Base-by-base conservation (phyloP, 2,797 vertebrate genomes). In the Gymnocypris eckloni region DNA sequence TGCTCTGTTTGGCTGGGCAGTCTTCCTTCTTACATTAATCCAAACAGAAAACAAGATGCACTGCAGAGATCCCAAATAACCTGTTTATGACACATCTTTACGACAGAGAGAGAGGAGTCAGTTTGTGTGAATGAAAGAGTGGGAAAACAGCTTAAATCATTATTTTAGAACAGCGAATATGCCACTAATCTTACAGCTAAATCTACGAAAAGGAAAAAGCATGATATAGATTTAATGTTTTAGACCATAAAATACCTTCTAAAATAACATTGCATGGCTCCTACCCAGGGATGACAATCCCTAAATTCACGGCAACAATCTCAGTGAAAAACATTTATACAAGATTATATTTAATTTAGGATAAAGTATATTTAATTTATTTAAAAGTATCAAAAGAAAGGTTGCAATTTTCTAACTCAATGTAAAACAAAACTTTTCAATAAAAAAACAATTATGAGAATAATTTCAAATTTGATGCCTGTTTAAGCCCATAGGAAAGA, bases 31-130 rank as follows among this genome's bases (percentile, higher is more conserved):
- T 77, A 79, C 76, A 83, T 86, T 84, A 84, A 89, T 87, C 77
- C 77, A 84, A 86, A 89, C 86, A 81, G 88, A 87, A 87, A 87
- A 80, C 67, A 54, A 88, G 48, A 61, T 81, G 69, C 54, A 64
- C 82, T 77, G 70, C 76, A 75, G 66, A 72, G 56, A 64, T 59
- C 59, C 39, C 45, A 54, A 67, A 78, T 72, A 61, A 86, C 43
- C 43, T 5, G 28, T 28, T 69, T 54, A 77, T 77, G 72, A 41
- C 33, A 37, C 64, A 20, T 76, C 37, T 79, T 50, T 50, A 61
- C n/a, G 22, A 81, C 75, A 25, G 28, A 39, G 16, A 70, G 33
- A 85, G 43, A 80, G 39, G 69, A 73, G 15, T 78, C 37, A 52
- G 39, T 61, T 52, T 48, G 59, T 80, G 37, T 61, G n/a, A 59